phyloP scores from a whole-genome alignment of 2,888 invertebrate species.

The Vanessa cardui region DNA sequence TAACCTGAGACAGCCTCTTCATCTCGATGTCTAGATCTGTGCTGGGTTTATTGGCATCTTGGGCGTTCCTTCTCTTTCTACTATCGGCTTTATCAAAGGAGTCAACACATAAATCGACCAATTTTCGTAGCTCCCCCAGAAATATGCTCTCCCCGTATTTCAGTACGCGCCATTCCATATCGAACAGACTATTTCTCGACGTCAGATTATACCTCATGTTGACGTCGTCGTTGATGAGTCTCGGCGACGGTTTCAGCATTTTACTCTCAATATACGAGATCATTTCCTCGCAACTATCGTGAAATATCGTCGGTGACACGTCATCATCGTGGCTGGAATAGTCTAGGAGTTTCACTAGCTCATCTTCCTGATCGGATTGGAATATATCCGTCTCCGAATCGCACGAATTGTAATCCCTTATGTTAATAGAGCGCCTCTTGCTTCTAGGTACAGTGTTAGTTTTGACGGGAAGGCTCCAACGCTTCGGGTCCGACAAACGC shows the following conservation, averaged over 20 bases:
- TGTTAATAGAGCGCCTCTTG: conserved; percentile 59
- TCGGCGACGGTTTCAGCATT: conserved; percentile 55
- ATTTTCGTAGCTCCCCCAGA: conserved; percentile 70
- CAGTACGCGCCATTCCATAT: conserved; percentile 78
- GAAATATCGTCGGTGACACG: conserved; percentile 72
- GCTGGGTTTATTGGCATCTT: conserved; percentile 59
- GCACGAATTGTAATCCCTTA: conserved; percentile 68
- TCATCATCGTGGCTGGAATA: conserved; percentile 86
- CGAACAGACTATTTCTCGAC: conserved; percentile 67
- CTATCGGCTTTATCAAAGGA: conserved; percentile 57
- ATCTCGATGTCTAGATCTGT: conserved; percentile 73
- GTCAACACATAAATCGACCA: conserved; percentile 66
- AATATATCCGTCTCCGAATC: conserved; percentile 90
- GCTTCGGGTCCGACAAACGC: conserved; percentile 72
- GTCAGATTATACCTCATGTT: conserved; percentile 71
- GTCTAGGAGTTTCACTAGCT: conserved; percentile 88
- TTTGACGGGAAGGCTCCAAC: conserved; percentile 76
- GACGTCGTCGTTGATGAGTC: conserved; percentile 55
- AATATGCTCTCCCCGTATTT: conserved; percentile 78
- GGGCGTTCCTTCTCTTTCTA: conserved; percentile 56
- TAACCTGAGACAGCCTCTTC: conserved; percentile 71
- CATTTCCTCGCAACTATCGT: conserved; percentile 74
- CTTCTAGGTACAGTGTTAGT: conserved; percentile 59
- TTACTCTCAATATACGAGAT: conserved; percentile 69
- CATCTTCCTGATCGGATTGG: conserved; percentile 91